Base-by-base conservation (phyloP, 2,888 invertebrate genomes). In the Panopea generosa region DNA sequence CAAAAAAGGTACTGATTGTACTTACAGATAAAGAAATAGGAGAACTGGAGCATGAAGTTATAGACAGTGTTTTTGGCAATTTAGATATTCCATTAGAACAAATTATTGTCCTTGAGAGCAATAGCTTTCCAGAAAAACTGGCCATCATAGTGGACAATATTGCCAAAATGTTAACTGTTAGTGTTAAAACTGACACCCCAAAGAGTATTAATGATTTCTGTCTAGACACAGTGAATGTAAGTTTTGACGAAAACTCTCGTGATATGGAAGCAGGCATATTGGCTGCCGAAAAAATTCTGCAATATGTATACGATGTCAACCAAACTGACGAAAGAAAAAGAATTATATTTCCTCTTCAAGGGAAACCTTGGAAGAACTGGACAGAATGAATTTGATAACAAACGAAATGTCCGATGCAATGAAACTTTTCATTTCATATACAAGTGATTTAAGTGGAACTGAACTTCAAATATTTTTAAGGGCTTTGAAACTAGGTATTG, bases 401-500 rank as follows among this genome's bases (percentile, higher is more conserved):
- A 33, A 43, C 2, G 43, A 24, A 14, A 2, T 57, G 16, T 57
- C 57, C n/a, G n/a, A 40, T 14, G 18, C 38, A 1, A 57, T 57
- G 40, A 14, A 7, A 7, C 4, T 57, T 2, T 43, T 57, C 9
- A 38, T 22, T 40, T 4, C 1, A 7, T 18, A 16, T 9, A 14
- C 18, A 16, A 22, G 3, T 38, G n/a, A 9, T 2, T 22, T 20
- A 26, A 1, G 20, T 22, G 9, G 11, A 20, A 3, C 2, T 11
- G 2, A 18, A 49, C 2, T 49, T 49, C n/a, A 29, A 49, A 3
- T 33, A 33, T 68, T 68, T 24, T 43, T 68, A 16, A 52, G 65
- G 55, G 11, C 14, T 16, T 20, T 65, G 4, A 65, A 65, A 27
- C 18, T 65, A 43, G 38, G n/a, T 2, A 40, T 65, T 55, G 52